Evolutionary conservation across 2,797 vertebrate species (phyloP), one percentile per base, ranked within the genome.

Genomic region (Sebastes cheni): DNA sequence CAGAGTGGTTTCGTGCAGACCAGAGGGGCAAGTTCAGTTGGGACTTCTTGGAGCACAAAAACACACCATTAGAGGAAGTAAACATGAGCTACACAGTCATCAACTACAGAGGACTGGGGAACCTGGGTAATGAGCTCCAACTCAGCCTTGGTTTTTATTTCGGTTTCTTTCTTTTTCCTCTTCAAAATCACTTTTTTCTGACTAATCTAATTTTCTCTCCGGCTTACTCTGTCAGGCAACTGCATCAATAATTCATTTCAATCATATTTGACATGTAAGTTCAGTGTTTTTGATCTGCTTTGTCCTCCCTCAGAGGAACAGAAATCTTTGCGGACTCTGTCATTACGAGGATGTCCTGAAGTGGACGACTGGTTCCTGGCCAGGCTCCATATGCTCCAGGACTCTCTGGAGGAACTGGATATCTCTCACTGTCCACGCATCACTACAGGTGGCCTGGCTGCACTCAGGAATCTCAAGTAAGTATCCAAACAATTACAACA

Each of bases 301-400:
- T 75, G 25, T 83, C 34, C 59, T 66, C 27, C 50, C 10, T 58
- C 68, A 98, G 97, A 92, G 72, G 32, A 14, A 3, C 94, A 97
- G 61, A 74, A 2, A 1, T 79, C 71, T 8, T 84, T 98, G 72
- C 90, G 85, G 25, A 92, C 89, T n/a, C 90, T 99, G 60, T 94
- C 86, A 0, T 81, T 98, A 29, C 92, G 86, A 77, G 81, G 86
- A 8, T 99, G 98, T 83, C 92, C 94, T 58, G 84, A 96, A 11
- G 80, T 99, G 11, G 96, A 97, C 0, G 96, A 97, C 92, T 99
- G 98, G 97, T 95, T 95, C 69, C 91, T 99, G 32, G 83, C 93
- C 32, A 92, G 92, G 16, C 95, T 99, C 56, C 87, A 98, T 11
- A 5, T 88, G 0, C 96, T 98, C 27, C 84, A 93, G 18, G 85